A percentile compares a stretch with the other conserved stretches of the same genome.
These are phyloP conservation scores for Onychomys arenicola DNA, from an alignment of 2,797 vertebrate species.

Conservation along the genomic window DNA sequence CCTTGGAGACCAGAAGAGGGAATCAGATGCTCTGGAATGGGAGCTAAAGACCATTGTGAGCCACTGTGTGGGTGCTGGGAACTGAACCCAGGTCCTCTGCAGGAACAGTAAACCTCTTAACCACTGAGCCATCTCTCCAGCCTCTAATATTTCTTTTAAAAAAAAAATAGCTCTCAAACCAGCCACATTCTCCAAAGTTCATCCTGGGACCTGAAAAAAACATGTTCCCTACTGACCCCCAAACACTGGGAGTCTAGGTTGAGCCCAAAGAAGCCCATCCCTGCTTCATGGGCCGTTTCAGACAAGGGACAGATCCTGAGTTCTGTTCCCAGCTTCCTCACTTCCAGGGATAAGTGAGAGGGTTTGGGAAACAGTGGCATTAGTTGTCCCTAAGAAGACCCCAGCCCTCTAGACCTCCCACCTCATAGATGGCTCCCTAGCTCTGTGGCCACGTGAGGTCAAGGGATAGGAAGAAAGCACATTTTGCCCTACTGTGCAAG, in stretches of 20 bases:
- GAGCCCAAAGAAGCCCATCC: background rate
- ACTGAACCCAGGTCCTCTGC: background rate
- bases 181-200: background rate
- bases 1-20: background rate
- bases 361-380: background rate
- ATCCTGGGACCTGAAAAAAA: background rate
- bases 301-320: background rate
- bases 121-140: background rate
- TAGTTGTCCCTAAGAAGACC: background rate
- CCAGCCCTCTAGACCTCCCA: background rate
- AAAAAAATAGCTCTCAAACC: background rate
- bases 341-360: background rate
- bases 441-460: accelerated
- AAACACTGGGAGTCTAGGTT: background rate
- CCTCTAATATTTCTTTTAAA: background rate
- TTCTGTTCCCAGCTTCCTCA: background rate
- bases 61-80: background rate
- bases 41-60: background rate
- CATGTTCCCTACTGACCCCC: background rate
- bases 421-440: too few relatives aligned
- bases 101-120: background rate
- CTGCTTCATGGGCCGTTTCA: background rate
- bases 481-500: background rate
- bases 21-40: background rate
- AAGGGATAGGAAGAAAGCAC: background rate